Percentiles rank a stretch among this genome's conserved stretches.
Conservation (phyloP, 2,797 vertebrate species). For the Macroramphosus scolopax region DNA sequence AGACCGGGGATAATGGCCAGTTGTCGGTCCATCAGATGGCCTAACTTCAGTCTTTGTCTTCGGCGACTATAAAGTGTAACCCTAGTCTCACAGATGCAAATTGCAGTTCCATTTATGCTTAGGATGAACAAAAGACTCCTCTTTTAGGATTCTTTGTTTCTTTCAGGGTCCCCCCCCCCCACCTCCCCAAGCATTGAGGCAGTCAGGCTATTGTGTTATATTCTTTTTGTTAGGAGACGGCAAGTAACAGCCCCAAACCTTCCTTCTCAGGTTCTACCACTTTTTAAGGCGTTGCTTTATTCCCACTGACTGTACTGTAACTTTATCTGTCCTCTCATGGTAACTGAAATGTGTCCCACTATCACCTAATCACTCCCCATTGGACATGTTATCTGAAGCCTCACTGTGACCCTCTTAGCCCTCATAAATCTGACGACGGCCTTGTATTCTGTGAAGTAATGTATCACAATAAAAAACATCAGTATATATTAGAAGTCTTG, state of each 20-base stretch:
- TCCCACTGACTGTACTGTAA: conserved; percentile 36
- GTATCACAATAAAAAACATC: background rate
- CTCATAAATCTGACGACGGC: background rate
- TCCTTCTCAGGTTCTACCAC: conserved; percentile 43
- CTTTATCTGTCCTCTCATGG: conserved; percentile 23
- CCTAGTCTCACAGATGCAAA: conserved; percentile 68
- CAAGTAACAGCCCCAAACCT: conserved; percentile 35
- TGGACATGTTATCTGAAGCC: background rate
- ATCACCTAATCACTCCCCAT: background rate
- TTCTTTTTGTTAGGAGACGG: conserved; percentile 46
- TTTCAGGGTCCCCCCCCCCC: conserved; percentile 17
- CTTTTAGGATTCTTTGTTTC: conserved; percentile 56
- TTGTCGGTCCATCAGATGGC: conserved; percentile 31
- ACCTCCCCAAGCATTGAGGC: conserved; percentile 28
- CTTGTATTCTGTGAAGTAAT: background rate
- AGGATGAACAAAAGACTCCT: conserved; percentile 48
- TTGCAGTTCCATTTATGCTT: conserved; percentile 44
- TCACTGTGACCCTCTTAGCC: background rate
- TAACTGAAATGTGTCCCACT: conserved; percentile 14
- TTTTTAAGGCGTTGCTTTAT: conserved; percentile 41
- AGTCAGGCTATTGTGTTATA: conserved; percentile 47
- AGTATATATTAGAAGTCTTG: background rate
- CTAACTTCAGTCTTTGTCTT: conserved; percentile 56
- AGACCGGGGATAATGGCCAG: background rate
- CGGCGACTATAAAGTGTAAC: conserved; percentile 61